Conservation (phyloP, 2,113 vertebrate species). For the Lophotis ruficrista region DNA sequence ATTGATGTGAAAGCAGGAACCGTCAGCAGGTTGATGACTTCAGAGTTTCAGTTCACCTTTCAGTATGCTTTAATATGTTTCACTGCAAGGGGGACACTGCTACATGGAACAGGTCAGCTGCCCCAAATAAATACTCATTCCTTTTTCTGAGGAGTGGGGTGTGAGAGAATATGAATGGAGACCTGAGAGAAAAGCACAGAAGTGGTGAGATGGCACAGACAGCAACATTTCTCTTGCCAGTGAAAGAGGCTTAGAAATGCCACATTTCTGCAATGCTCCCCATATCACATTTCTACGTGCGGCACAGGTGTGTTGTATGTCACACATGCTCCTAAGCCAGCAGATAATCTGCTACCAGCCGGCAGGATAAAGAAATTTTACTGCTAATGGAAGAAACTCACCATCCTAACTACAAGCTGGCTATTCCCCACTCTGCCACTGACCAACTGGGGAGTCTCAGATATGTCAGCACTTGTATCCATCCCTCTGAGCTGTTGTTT, state of each 20-base stretch:
- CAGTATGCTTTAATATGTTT: too few species aligned
- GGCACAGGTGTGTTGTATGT: accelerated
- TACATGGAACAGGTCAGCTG: accelerated
- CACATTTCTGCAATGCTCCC: not conserved
- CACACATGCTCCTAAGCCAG: accelerated
- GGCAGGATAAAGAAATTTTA: too few species aligned
- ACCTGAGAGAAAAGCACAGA: not conserved
- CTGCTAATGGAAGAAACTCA: not conserved
- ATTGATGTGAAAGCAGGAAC: too few species aligned
- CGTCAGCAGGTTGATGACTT: not conserved
- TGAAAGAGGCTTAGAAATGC: not conserved
- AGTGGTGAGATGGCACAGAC: not conserved
- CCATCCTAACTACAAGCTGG: not conserved
- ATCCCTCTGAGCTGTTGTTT: not conserved
- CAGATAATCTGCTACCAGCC: accelerated
- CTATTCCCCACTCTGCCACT: not conserved
- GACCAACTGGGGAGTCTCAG: not conserved
- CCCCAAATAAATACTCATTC: accelerated
- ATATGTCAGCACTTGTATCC: accelerated
- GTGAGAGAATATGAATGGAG: accelerated
- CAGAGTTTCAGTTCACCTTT: not conserved
- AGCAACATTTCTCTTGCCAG: not conserved
- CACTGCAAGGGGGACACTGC: not conserved
- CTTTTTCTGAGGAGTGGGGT: accelerated
- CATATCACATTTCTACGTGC: accelerated